Evolutionary conservation across 2,888 invertebrate genomes (phyloP), one percentile per base, ranked within the genome.

Genomic region (Drosophila meridionalis): DNA sequence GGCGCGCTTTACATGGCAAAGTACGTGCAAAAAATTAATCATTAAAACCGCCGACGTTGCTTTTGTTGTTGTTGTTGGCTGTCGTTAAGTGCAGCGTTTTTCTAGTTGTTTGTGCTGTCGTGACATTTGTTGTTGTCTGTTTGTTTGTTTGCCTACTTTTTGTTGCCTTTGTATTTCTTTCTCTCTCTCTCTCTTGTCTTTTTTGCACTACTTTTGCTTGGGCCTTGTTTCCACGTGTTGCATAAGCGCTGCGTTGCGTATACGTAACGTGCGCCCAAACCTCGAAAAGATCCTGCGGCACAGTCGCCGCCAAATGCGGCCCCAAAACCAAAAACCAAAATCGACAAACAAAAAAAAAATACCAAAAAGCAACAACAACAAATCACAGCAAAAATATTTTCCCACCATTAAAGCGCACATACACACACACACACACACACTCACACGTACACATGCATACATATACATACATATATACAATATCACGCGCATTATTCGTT

Each of bases 11-110:
- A 81, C 78, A 76, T 73, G 79, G 73, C 73, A 60, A 42, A 66
- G 69, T 86, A 86, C 88, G 88, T 88, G 88, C 88, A 85, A 83
- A 85, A 86, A 83, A 83, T 88, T 86, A 85, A 88, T 86, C 82
- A 82, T 83, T 86, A 71, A 65, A 78, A 56, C 68, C 62, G 74
- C 68, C 68, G 55, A 68, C 73, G 67, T 76, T 60, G 70, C 73
- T 45, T 72, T 60, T 52, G 30, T 53, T 47, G 64, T 63, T 67
- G 53, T 64, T 76, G 55, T 43, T 74, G 69, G 48, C 43, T 67
- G 60, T 38, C 62, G 65, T 52, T 65, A 66, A 50, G 45, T 64
- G 69, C 69, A 63, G 57, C 58, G 50, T 70, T 63, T 70, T 71
- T 47, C 73, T 71, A 66, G 69, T 50, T 55, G 47, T 57, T 53